phyloP scores from a whole-genome alignment of 1,140 invertebrate species.

The Berghia stephanieae region DNA sequence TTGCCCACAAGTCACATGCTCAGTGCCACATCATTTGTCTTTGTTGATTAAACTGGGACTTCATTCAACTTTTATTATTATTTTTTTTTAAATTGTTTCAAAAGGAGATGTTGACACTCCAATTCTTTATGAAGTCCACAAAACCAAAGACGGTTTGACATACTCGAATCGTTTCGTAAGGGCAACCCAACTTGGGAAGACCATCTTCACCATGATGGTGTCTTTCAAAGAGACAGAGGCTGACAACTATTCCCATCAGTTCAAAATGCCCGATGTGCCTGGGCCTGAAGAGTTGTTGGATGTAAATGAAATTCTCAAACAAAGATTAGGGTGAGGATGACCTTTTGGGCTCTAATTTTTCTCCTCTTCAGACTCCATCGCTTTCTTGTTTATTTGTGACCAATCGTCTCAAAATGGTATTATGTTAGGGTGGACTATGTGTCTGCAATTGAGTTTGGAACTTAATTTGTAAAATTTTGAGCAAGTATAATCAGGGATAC shows the following conservation, averaged over 20 bases:
- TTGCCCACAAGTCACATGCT: too few relatives aligned
- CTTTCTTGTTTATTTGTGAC: too few relatives aligned
- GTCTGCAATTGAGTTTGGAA: too few relatives aligned
- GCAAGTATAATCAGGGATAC: too few relatives aligned
- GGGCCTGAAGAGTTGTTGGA: conserved; percentile 45
- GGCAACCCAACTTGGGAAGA: conserved; percentile 58
- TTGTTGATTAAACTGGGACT: too few relatives aligned
- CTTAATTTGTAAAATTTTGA: too few relatives aligned
- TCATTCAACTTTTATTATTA: too few relatives aligned
- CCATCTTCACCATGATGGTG: conserved; percentile 62
- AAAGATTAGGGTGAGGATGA: background rate
- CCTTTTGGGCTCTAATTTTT: too few relatives aligned
- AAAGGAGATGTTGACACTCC: conserved; percentile 57
- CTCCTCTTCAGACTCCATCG: too few relatives aligned
- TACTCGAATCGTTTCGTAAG: conserved; percentile 62
- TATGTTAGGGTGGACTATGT: too few relatives aligned
- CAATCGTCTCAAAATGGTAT: too few relatives aligned
- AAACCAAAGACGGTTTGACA: conserved; percentile 59
- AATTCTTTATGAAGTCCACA: conserved; percentile 63
- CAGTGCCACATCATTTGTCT: too few relatives aligned
- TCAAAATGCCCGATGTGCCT: conserved; percentile 52
- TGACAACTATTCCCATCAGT: conserved; percentile 49
- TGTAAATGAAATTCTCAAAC: conserved; percentile 16
- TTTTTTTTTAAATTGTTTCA: conserved; percentile 19
- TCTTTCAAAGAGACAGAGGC: conserved; percentile 63